phyloP scores from a whole-genome alignment of 2,888 invertebrate genomes.

The Napeogenes inachia region DNA sequence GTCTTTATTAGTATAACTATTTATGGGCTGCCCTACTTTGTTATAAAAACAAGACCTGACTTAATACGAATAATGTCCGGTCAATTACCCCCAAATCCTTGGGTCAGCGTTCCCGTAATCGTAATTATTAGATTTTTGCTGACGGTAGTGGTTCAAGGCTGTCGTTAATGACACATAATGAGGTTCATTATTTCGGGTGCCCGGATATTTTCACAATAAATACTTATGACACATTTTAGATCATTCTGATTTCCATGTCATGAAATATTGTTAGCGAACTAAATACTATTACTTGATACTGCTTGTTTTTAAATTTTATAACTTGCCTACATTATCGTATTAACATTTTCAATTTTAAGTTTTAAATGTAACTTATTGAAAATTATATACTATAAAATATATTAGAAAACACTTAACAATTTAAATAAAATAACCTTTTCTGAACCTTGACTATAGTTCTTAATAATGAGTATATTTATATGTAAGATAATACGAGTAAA shows the following conservation, averaged over 20 bases:
- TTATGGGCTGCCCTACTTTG: background rate
- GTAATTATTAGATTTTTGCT: constrained; percentile 2
- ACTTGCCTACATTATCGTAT: no score
- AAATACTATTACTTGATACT: background rate
- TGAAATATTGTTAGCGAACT: background rate
- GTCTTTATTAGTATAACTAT: background rate
- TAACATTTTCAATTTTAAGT: no score
- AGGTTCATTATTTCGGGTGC: background rate
- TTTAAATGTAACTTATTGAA: no score
- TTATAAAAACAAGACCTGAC: background rate
- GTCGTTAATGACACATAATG: constrained; percentile 4
- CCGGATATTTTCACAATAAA: background rate
- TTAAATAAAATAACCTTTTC: no score
- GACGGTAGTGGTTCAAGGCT: background rate
- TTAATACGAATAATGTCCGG: background rate
- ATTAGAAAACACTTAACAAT: no score
- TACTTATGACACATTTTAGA: background rate
- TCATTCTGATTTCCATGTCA: background rate
- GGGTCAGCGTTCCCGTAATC: background rate
- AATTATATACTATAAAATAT: no score
- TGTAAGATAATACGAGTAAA: no score
- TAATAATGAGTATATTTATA: no score
- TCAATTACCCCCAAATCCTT: background rate
- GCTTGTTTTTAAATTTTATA: no score
- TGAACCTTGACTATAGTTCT: no score